These are phyloP conservation scores for Palythoa grandiflora DNA, from an alignment of 92 coral and sea anemone genomes.

Conservation along the genomic window DNA sequence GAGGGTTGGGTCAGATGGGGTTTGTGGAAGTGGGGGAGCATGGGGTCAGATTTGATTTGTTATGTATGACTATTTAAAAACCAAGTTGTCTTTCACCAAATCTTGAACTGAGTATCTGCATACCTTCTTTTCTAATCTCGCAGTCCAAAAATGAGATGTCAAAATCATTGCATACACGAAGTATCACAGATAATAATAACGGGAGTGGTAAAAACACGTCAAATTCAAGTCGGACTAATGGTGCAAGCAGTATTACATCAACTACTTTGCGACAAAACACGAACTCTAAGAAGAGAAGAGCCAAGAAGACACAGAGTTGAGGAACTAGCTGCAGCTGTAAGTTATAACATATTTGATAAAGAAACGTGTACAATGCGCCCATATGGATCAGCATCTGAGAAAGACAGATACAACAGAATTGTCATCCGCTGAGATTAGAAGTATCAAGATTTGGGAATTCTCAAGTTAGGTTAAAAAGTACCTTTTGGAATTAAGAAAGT, in stretches of 20 bases:
- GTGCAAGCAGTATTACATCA: constrained; percentile 7
- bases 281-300: constrained; percentile 19
- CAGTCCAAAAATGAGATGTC: constrained; percentile 30
- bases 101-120: neutral
- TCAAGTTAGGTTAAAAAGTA: neutral
- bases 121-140: neutral
- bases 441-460: neutral
- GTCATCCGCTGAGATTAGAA: neutral
- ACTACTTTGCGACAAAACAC: constrained; percentile 16
- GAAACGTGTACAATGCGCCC: neutral
- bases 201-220: neutral
- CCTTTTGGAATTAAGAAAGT: neutral
- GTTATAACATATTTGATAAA: neutral
- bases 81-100: no score
- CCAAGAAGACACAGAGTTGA: constrained; percentile 32
- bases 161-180: constrained; percentile 8
- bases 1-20: no score
- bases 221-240: neutral
- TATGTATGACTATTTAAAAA: no score
- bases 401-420: neutral
- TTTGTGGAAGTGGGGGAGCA: neutral
- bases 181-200: neutral
- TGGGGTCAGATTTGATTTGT: neutral
- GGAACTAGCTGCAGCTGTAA: constrained; percentile 16
- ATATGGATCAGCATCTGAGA: neutral